Conservation (phyloP, 2,797 vertebrate genomes). For the Cyclura pinguis region DNA sequence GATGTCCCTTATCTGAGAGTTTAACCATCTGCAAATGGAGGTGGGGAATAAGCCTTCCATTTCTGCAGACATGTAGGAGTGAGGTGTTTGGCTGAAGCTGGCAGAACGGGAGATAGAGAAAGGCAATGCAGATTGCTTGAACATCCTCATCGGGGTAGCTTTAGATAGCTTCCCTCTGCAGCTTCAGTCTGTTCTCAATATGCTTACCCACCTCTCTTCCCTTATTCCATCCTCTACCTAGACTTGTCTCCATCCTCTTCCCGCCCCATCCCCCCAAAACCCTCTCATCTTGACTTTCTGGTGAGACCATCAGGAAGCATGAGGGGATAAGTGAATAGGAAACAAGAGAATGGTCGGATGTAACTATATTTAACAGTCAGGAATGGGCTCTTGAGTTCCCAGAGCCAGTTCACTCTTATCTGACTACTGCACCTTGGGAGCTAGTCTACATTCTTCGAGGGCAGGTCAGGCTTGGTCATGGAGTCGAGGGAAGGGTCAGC, state of each 20-base stretch:
- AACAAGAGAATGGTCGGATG: slow-evolving; percentile 42
- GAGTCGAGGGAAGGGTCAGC: too few species aligned
- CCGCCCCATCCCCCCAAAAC: not conserved
- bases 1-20: not conserved
- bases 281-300: slow-evolving; percentile 7
- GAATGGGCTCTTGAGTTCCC: slow-evolving; percentile 1
- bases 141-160: not conserved
- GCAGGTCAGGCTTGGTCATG: not conserved
- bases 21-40: not conserved
- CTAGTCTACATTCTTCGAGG: not conserved
- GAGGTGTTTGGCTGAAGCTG: not conserved
- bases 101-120: not conserved
- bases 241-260: not conserved
- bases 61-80: not conserved
- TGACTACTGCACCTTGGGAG: slow-evolving; percentile 19
- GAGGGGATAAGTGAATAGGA: not conserved
- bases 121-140: too few species aligned
- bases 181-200: not conserved
- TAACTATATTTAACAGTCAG: slow-evolving; percentile 29
- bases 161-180: not conserved
- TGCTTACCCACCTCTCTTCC: not conserved
- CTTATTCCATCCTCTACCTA: not conserved
- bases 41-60: not conserved
- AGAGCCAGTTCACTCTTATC: not conserved
- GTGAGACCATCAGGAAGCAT: slow-evolving; percentile 27